Conservation (phyloP, 2,113 vertebrate genomes). For the Ochotona curzoniae region DNA sequence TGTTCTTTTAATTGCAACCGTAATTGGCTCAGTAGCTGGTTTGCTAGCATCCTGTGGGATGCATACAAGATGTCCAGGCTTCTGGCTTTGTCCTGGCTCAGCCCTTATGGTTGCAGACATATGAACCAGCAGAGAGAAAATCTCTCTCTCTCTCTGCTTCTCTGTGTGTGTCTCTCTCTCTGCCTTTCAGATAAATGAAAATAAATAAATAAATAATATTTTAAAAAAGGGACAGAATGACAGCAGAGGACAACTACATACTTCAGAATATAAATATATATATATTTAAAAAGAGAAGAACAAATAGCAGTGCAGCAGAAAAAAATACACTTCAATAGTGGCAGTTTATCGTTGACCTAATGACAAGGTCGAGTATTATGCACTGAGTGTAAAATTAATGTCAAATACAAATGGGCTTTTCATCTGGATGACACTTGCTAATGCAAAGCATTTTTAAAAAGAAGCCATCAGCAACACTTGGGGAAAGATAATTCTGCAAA, state of each 20-base stretch:
- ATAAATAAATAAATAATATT: too few relatives aligned
- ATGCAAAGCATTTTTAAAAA: conserved; percentile 66
- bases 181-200: too few relatives aligned
- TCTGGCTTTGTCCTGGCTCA: too few relatives aligned
- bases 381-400: conserved; percentile 70
- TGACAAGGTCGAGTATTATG: conserved; percentile 73
- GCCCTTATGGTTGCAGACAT: too few relatives aligned
- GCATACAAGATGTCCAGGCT: too few relatives aligned
- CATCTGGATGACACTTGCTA: conserved; percentile 71
- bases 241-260: conserved; percentile 39
- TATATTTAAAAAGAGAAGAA: conserved; percentile 32
- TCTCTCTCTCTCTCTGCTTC: too few relatives aligned
- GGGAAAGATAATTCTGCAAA: conserved; percentile 71
- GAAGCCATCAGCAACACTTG: conserved; percentile 66
- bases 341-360: conserved; percentile 70
- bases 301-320: conserved; percentile 51
- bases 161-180: too few relatives aligned
- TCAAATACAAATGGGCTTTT: conserved; percentile 77
- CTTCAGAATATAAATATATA: conserved; percentile 11
- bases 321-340: conserved; percentile 61
- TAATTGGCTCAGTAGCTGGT: too few relatives aligned
- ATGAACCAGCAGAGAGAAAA: too few relatives aligned
- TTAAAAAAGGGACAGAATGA: neutral
- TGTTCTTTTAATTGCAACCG: too few relatives aligned
- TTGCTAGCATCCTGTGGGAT: too few relatives aligned